Conservation (phyloP, 2,888 invertebrate species). For the Rhyacophila evoluta region DNA sequence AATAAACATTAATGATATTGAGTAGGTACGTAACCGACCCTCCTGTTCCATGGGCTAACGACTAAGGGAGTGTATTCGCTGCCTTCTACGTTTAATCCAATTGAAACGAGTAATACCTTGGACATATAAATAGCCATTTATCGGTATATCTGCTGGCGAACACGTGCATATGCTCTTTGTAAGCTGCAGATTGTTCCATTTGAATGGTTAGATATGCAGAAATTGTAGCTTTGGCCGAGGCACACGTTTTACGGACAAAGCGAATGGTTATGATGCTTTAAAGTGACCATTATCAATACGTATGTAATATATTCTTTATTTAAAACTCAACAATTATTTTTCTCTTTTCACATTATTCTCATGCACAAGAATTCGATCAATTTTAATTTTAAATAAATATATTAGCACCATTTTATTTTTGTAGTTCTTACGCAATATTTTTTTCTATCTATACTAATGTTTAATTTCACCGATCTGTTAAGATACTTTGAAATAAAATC, state of each 20-base stretch:
- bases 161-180: constrained; percentile 35
- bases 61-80: constrained; percentile 12
- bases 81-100: constrained; percentile 45
- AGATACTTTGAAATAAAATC: too few relatives aligned
- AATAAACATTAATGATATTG: constrained; percentile 56
- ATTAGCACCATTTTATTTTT: too few relatives aligned
- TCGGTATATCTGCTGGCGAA: constrained; percentile 37
- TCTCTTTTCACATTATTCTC: too few relatives aligned
- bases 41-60: constrained; percentile 20
- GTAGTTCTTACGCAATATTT: too few relatives aligned
- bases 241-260: constrained; percentile 5
- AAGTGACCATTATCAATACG: neutral
- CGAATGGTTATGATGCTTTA: neutral
- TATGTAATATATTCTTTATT: neutral
- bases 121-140: constrained; percentile 46
- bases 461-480: too few relatives aligned
- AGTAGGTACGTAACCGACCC: constrained; percentile 23
- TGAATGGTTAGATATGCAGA: constrained; percentile 33
- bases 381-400: too few relatives aligned
- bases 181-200: constrained; percentile 33
- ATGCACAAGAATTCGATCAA: too few relatives aligned
- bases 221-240: constrained; percentile 30
- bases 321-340: too few relatives aligned
- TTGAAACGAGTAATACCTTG: constrained; percentile 48
- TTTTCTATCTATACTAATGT: too few relatives aligned